Percentiles rank a stretch among this genome's conserved stretches.
Conservation (phyloP, 2,888 invertebrate species). For the Mylabris sibirica region DNA sequence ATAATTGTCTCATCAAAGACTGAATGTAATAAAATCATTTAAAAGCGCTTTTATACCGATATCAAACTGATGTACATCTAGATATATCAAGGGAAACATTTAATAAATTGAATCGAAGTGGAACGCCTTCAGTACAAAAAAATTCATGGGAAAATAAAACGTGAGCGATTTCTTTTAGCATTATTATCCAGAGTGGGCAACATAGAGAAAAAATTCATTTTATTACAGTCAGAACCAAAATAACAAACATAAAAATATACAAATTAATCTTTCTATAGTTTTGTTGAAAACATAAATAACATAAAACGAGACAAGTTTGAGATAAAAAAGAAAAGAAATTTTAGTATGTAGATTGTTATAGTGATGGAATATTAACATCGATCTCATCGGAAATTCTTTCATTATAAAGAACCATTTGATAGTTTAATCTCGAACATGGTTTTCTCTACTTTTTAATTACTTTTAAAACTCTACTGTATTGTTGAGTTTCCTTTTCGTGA, state of each 20-base stretch:
- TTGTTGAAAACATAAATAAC: slow-evolving; percentile 21
- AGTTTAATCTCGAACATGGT: not conserved
- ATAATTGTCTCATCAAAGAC: not conserved
- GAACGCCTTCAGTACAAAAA: slow-evolving; percentile 25
- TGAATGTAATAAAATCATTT: not conserved
- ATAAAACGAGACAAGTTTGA: not conserved
- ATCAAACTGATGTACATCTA: not conserved
- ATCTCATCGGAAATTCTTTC: not conserved
- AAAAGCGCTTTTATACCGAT: not conserved
- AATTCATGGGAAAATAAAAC: slow-evolving; percentile 29
- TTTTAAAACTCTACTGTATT: not conserved
- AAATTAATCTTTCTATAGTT: slow-evolving; percentile 37
- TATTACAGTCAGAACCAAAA: slow-evolving; percentile 24
- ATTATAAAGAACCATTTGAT: not conserved
- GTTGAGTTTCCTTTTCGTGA: slow-evolving; percentile 13
- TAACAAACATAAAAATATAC: slow-evolving; percentile 24
- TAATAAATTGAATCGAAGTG: slow-evolving; percentile 23
- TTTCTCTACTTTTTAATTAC: slow-evolving; percentile 20
- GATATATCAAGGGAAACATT: not conserved
- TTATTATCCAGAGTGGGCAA: slow-evolving; percentile 32
- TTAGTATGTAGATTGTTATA: not conserved
- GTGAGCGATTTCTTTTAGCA: slow-evolving; percentile 31
- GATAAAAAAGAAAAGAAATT: not conserved
- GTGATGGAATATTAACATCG: not conserved
- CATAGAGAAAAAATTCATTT: slow-evolving; percentile 29